phyloP scores from a whole-genome alignment of 1,140 invertebrate species.

The Riptortus pedestris region DNA sequence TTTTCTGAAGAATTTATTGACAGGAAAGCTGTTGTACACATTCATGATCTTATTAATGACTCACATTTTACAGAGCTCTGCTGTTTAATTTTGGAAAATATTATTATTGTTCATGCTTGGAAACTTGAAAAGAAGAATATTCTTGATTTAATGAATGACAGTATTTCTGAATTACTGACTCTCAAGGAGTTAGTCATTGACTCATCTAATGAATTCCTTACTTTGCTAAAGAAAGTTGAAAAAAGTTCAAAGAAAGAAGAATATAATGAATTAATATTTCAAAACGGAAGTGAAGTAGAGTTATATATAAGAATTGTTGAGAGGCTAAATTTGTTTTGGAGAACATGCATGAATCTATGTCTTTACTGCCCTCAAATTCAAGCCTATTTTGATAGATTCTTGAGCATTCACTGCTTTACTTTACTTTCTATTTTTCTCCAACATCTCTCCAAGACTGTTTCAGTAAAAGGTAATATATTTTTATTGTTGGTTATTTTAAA shows the following conservation, averaged over 20 bases:
- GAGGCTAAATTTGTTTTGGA: conserved; percentile 41
- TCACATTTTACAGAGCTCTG: conserved; percentile 46
- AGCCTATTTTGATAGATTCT: conserved; percentile 35
- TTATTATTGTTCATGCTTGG: conserved; percentile 47
- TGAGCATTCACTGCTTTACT: conserved; percentile 33
- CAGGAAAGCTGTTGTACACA: conserved; percentile 44
- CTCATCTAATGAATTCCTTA: conserved; percentile 38
- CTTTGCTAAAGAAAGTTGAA: conserved; percentile 29
- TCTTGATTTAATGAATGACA: conserved; percentile 10
- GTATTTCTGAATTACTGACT: conserved; percentile 41
- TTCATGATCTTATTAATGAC: conserved; percentile 43
- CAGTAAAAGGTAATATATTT: conserved; percentile 16
- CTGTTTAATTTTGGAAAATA: conserved; percentile 49
- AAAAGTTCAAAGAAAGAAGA: conserved; percentile 5
- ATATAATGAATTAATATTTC: neutral
- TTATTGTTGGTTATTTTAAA: neutral
- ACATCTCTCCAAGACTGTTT: conserved; percentile 31
- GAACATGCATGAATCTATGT: conserved; percentile 45
- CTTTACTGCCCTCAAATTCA: conserved; percentile 48
- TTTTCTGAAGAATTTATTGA: conserved; percentile 49
- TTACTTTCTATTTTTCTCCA: conserved; percentile 38
- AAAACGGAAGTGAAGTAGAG: conserved; percentile 11
- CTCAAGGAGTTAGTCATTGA: conserved; percentile 43
- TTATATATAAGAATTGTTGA: conserved; percentile 20
- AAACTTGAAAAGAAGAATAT: conserved; percentile 29